These are phyloP conservation scores for Cotesia congregata DNA, from an alignment of 2,888 invertebrate genomes.

Conservation along the genomic window DNA sequence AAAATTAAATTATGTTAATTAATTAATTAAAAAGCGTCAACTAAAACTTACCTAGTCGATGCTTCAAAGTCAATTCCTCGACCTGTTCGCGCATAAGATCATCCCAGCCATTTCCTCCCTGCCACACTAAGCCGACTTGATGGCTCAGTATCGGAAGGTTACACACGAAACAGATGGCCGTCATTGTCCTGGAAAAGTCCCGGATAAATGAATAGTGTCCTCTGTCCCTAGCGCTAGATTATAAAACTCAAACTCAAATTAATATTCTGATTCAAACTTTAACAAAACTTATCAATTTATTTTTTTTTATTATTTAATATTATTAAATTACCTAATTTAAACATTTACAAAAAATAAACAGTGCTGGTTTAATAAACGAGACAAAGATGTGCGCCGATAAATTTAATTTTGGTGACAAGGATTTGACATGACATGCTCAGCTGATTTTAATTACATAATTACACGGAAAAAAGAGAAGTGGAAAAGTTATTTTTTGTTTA, in stretches of 20 bases:
- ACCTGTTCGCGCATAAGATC: constrained; percentile 89
- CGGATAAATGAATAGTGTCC: constrained; percentile 16
- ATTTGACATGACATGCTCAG: no score
- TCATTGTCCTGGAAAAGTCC: constrained; percentile 82
- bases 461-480: no score
- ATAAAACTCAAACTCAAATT: constrained; percentile 22
- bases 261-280: constrained; percentile 28
- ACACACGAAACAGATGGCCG: constrained; percentile 96
- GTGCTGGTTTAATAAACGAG: no score
- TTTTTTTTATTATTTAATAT: neutral
- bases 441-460: no score
- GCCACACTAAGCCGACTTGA: constrained; percentile 94
- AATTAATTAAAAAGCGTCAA: no score
- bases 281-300: neutral
- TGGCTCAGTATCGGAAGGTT: constrained; percentile 94
- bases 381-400: no score
- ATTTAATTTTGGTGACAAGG: no score
- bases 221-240: constrained; percentile 10
- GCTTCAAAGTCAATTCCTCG: constrained; percentile 88
- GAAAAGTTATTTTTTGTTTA: no score
- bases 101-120: constrained; percentile 95
- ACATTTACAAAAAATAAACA: no score
- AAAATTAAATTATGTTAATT: no score
- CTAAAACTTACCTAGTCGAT: constrained; percentile 77
- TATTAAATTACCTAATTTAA: no score